These are phyloP conservation scores for Malurus cyaneus DNA, from an alignment of 2,113 vertebrate species.

Conservation along the genomic window DNA sequence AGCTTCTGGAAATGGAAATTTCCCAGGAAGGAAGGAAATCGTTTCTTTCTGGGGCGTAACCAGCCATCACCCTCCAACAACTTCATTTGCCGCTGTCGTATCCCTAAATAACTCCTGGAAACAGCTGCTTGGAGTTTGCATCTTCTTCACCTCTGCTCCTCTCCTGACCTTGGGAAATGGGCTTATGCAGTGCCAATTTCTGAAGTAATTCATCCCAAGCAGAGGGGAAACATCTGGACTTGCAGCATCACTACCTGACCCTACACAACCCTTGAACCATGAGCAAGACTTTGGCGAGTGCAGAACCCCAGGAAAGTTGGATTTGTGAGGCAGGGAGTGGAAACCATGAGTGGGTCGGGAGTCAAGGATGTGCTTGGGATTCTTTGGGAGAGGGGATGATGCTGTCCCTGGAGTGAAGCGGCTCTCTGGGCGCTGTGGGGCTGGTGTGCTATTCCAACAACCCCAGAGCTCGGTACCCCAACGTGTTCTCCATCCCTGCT, in stretches of 20 bases:
- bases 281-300: accelerated
- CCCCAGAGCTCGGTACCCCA: background rate
- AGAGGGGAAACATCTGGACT: background rate
- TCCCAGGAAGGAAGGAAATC: background rate
- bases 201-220: background rate
- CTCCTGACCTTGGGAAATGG: background rate
- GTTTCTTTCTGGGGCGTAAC: background rate
- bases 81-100: background rate
- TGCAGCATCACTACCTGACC: background rate
- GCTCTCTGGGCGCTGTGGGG: background rate
- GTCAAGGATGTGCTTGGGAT: background rate
- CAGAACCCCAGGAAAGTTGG: background rate
- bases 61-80: background rate
- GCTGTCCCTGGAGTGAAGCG: background rate
- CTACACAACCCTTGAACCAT: accelerated
- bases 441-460: accelerated
- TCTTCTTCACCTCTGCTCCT: background rate
- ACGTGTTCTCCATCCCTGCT: accelerated
- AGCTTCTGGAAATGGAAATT: conserved; percentile 20
- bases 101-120: conserved; percentile 13
- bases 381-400: background rate
- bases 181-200: background rate
- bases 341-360: background rate
- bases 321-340: background rate
- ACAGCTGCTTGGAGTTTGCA: conserved; percentile 12